Conservation (phyloP, 1,140 invertebrate genomes). For the Whitmania pigra region DNA sequence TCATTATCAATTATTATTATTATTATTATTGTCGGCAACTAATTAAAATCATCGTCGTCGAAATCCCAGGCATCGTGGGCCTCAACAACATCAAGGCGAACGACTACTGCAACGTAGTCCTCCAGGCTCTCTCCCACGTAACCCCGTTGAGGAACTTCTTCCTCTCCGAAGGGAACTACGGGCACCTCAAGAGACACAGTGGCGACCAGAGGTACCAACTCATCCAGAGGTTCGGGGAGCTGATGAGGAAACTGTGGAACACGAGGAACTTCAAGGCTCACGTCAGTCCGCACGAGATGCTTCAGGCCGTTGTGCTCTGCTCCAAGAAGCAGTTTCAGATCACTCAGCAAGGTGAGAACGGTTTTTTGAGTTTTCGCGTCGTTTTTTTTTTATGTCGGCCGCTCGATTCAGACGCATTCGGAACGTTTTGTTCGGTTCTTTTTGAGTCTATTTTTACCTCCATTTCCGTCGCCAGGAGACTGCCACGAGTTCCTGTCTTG, state of each 20-base stretch:
- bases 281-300: constrained; percentile 98
- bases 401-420: no score
- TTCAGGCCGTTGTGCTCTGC: constrained; percentile 95
- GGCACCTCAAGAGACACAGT: constrained; percentile 71
- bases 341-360: constrained; percentile 64
- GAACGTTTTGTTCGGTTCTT: no score
- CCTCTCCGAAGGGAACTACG: constrained; percentile 81
- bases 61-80: constrained; percentile 63
- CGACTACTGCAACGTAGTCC: constrained; percentile 96
- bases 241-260: constrained; percentile 97
- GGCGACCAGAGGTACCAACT: constrained; percentile 63
- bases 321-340: constrained; percentile 97
- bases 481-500: constrained; percentile 91
- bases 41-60: constrained; percentile 6
- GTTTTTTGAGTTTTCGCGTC: no score
- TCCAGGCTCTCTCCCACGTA: constrained; percentile 86
- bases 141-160: constrained; percentile 87
- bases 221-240: constrained; percentile 89
- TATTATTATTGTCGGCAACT: no score
- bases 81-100: constrained; percentile 88
- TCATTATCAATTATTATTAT: no score
- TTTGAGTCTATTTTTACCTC: no score
- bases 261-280: constrained; percentile 97
- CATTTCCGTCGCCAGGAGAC: constrained; percentile 46
- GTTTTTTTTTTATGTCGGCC: no score